Conservation (phyloP, 2,113 vertebrate genomes). For the Bujurquina vittata region DNA sequence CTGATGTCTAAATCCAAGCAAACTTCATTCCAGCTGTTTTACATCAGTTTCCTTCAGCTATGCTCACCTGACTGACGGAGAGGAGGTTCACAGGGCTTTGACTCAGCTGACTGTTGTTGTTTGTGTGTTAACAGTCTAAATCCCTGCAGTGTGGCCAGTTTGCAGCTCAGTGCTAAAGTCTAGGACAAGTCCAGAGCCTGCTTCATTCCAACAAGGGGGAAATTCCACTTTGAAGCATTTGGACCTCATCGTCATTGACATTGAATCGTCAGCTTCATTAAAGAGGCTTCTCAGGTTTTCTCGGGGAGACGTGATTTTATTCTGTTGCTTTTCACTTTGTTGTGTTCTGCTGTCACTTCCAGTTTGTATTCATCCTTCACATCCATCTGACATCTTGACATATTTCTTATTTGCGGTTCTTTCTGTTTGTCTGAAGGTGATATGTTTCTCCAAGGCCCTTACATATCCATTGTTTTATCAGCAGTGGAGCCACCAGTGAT, state of each 20-base stretch:
- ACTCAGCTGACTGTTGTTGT: neutral
- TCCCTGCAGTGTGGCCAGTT: neutral
- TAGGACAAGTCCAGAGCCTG: neutral
- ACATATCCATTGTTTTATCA: conserved; percentile 19
- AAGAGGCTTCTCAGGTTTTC: neutral
- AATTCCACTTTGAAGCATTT: neutral
- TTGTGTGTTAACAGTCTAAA: neutral
- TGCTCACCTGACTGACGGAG: neutral
- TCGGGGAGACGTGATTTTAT: neutral
- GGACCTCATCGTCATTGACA: neutral
- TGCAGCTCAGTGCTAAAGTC: neutral
- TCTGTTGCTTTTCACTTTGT: neutral
- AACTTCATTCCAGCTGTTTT: neutral
- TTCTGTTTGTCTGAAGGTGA: conserved; percentile 34
- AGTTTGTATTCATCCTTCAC: neutral
- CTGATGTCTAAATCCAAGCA: neutral
- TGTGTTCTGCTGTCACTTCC: neutral
- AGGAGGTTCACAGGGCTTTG: neutral
- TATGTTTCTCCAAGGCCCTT: conserved; percentile 6
- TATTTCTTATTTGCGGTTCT: conserved; percentile 32
- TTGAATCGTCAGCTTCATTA: conserved; percentile 11
- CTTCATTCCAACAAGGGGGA: neutral
- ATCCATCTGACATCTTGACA: conserved; percentile 25
- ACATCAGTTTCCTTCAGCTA: neutral
- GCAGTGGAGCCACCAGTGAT: neutral